Conservation (phyloP, 2,113 vertebrate genomes). For the Phalacrocorax brasilianus region DNA sequence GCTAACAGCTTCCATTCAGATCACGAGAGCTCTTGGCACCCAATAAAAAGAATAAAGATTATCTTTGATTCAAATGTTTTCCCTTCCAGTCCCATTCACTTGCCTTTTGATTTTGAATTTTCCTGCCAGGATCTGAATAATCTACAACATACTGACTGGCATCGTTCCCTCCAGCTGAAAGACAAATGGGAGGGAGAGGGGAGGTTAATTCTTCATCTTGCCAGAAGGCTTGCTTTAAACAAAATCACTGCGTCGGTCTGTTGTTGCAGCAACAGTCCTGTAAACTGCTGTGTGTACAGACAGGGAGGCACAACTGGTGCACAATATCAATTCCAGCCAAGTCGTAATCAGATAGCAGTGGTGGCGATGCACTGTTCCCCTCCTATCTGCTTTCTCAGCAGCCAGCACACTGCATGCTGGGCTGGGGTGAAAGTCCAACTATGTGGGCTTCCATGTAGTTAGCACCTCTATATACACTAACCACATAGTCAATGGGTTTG, state of each 20-base stretch:
- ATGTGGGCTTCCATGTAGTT: not conserved
- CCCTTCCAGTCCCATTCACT: not conserved
- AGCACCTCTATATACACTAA: not conserved
- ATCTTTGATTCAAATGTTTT: not conserved
- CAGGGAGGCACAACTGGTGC: not conserved
- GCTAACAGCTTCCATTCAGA: not conserved
- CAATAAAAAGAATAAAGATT: constrained; percentile 8
- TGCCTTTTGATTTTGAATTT: constrained; percentile 7
- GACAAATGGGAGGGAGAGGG: not conserved
- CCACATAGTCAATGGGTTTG: not conserved
- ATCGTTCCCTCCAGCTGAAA: constrained; percentile 27
- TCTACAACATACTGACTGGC: constrained; percentile 1
- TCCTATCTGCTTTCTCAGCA: not conserved
- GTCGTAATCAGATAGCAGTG: not conserved
- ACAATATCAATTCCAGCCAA: rapidly evolving
- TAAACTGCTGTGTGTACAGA: not conserved
- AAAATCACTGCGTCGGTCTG: rapidly evolving
- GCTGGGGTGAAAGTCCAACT: not conserved
- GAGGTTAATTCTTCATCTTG: not conserved
- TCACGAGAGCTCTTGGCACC: not conserved
- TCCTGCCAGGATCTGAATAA: not conserved
- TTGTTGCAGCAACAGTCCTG: not conserved
- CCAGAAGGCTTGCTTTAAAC: not conserved
- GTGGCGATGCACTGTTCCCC: not conserved
- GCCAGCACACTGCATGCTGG: not conserved